These are phyloP conservation scores for Falcunculus frontatus DNA, from an alignment of 2,113 vertebrate species.

Conservation along the genomic window DNA sequence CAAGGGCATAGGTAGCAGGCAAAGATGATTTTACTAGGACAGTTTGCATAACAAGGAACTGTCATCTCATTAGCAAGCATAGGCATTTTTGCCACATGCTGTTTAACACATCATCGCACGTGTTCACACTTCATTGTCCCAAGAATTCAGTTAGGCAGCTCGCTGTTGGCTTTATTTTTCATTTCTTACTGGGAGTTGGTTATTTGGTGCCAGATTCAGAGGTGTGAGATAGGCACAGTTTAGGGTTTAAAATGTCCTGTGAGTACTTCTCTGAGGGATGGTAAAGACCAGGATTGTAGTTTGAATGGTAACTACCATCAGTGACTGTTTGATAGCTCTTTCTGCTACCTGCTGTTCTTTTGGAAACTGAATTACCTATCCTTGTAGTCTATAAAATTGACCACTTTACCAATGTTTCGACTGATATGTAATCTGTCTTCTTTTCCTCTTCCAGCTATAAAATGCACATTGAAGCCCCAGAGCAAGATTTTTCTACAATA, in stretches of 20 bases:
- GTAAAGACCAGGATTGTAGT: neutral
- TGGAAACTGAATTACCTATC: neutral
- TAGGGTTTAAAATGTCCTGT: neutral
- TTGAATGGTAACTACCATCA: neutral
- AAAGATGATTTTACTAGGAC: conserved; percentile 40
- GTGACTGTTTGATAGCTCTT: neutral
- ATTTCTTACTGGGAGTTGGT: neutral
- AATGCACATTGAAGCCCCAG: neutral
- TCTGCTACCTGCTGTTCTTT: neutral
- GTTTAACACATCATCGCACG: conserved; percentile 60
- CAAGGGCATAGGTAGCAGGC: conserved; percentile 44
- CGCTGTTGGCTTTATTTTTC: neutral
- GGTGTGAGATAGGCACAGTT: neutral
- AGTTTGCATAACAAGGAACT: conserved; percentile 54
- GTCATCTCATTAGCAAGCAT: conserved; percentile 57
- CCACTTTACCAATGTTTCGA: neutral
- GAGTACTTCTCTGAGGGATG: neutral
- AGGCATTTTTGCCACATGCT: conserved; percentile 54
- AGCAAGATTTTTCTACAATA: neutral
- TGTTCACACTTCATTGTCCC: conserved; percentile 53
- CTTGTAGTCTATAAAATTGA: neutral
- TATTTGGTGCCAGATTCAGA: neutral
- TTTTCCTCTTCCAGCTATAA: neutral
- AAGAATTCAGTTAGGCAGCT: conserved; percentile 6
- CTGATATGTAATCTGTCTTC: neutral